Evolutionary conservation across 2,888 invertebrate species (phyloP).

Genomic region (Drosophila dives): DNA sequence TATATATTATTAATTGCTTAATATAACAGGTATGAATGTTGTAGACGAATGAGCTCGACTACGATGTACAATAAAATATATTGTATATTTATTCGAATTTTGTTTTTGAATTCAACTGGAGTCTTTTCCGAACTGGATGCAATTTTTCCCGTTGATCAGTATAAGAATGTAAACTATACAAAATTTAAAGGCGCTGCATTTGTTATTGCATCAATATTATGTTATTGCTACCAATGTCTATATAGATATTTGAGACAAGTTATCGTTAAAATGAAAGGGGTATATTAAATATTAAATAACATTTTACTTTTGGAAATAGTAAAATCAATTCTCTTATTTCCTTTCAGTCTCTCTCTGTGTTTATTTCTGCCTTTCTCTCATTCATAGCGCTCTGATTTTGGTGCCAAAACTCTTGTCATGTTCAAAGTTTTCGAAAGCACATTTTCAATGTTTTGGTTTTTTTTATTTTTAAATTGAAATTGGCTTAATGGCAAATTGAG

Average conservation of each 20-base stretch:
- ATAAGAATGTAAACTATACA: neutral
- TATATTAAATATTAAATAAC: too few relatives aligned
- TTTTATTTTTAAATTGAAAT: conserved; percentile 13
- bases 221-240: neutral
- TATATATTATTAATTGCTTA: neutral
- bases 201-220: neutral
- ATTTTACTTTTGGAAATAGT: neutral
- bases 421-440: conserved; percentile 84
- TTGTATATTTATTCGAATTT: neutral
- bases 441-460: conserved; percentile 29
- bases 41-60: neutral
- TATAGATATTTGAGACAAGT: neutral
- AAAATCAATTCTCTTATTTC: neutral
- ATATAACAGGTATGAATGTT: neutral
- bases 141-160: neutral
- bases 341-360: neutral
- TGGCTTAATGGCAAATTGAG: conserved; percentile 13
- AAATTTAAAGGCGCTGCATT: neutral
- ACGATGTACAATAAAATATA: neutral
- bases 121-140: neutral
- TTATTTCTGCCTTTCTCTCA: neutral
- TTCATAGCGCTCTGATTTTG: neutral
- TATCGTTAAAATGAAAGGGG: neutral
- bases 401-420: conserved; percentile 18
- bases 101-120: neutral